These are phyloP conservation scores for Bujurquina vittata DNA, from an alignment of 2,113 vertebrate genomes.

Conservation along the genomic window DNA sequence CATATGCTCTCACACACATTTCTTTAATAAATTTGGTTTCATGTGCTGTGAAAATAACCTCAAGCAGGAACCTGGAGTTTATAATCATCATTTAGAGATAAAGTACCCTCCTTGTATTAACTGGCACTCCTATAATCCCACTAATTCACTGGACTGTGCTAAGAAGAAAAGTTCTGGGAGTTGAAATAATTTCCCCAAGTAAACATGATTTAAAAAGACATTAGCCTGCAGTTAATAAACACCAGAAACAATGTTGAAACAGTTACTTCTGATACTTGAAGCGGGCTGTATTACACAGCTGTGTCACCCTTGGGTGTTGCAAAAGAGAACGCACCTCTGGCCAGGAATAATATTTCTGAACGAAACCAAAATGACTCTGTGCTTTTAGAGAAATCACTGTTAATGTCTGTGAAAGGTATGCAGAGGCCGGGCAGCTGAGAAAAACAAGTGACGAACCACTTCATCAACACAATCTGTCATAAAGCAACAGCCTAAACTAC, in stretches of 20 bases:
- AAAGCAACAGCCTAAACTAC: slow-evolving; percentile 30
- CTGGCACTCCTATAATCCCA: slow-evolving; percentile 38
- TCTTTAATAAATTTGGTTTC: slow-evolving; percentile 34
- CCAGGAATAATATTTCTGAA: slow-evolving; percentile 71
- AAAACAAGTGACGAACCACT: slow-evolving; percentile 51
- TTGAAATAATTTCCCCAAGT: slow-evolving; percentile 58
- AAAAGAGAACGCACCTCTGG: slow-evolving; percentile 54
- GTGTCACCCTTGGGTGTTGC: slow-evolving; percentile 73
- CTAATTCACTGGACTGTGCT: slow-evolving; percentile 37
- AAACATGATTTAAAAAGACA: slow-evolving; percentile 55
- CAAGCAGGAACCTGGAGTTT: slow-evolving; percentile 46
- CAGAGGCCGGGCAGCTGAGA: slow-evolving; percentile 11
- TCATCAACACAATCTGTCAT: slow-evolving; percentile 43
- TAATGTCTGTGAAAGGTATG: slow-evolving; percentile 61
- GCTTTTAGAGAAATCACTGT: slow-evolving; percentile 49
- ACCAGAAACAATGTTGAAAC: slow-evolving; percentile 71
- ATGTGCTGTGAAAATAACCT: slow-evolving; percentile 40
- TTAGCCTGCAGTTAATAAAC: slow-evolving; percentile 40
- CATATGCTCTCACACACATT: background rate
- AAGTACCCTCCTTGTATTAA: slow-evolving; percentile 31
- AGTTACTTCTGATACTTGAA: slow-evolving; percentile 51
- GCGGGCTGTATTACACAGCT: slow-evolving; percentile 60
- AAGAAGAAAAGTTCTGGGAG: slow-evolving; percentile 38
- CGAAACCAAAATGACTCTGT: slow-evolving; percentile 43
- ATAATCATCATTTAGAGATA: slow-evolving; percentile 40